Percentiles rank a stretch among this genome's conserved stretches.
These are phyloP conservation scores for Pristionchus entomophagus DNA, from an alignment of 2,888 invertebrate genomes.

Conservation along the genomic window DNA sequence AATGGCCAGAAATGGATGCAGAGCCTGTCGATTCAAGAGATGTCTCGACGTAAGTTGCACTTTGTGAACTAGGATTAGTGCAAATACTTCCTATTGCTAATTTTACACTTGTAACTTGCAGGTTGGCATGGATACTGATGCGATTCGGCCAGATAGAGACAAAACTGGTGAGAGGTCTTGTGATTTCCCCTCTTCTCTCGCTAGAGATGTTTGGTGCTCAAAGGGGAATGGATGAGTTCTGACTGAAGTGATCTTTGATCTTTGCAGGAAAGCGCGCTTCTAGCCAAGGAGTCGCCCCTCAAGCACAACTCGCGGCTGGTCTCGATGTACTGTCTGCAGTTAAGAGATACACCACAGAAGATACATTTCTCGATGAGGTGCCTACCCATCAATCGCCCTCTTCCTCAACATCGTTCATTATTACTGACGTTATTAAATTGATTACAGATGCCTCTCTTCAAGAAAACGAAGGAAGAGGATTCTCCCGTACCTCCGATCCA, in stretches of 20 bases:
- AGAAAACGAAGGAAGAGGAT: background rate
- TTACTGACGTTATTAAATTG: background rate
- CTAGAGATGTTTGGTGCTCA: background rate
- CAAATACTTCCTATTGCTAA: background rate
- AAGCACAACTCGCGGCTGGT: background rate
- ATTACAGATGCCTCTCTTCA: conserved; percentile 2
- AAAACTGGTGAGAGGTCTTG: conserved; percentile 32
- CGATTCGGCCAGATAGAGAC: conserved; percentile 42
- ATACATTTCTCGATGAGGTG: background rate
- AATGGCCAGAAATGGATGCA: conserved; percentile 40
- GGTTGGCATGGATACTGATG: conserved; percentile 44
- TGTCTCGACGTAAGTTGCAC: conserved; percentile 30
- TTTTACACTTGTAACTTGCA: background rate
- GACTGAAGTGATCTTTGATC: background rate
- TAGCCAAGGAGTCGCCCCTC: background rate
- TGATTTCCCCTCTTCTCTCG: too few species aligned
- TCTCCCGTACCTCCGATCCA: background rate
- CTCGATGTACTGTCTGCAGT: conserved; percentile 10
- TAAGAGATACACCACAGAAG: background rate
- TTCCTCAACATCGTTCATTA: background rate
- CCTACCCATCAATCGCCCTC: too few species aligned
- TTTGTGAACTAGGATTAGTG: background rate
- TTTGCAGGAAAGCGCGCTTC: background rate
- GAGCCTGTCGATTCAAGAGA: conserved; percentile 45
- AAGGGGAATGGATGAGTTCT: background rate